A percentile compares a stretch with the other conserved stretches of the same genome.
Evolutionary conservation across 2,113 vertebrate genomes (phyloP).

Genomic region (Reinhardtius hippoglossoides): DNA sequence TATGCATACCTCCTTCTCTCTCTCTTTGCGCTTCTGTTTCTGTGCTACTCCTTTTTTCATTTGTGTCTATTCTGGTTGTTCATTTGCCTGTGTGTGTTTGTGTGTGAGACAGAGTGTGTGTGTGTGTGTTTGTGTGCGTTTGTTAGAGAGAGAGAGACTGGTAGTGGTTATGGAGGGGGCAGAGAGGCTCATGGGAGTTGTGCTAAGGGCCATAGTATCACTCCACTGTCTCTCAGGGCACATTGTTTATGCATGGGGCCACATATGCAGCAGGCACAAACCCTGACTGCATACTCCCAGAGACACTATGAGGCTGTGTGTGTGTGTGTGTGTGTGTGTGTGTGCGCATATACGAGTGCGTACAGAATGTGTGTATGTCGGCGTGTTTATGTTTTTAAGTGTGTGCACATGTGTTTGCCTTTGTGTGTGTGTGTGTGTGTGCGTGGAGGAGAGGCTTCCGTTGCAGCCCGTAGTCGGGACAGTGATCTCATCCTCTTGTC

Average conservation of each 20-base stretch:
- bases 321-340: conserved; percentile 34
- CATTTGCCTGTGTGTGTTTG: conserved; percentile 24
- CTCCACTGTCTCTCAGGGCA: conserved; percentile 78
- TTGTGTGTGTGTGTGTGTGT: conserved; percentile 19
- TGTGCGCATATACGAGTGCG: conserved; percentile 33
- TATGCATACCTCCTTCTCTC: conserved; percentile 39
- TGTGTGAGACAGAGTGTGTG: background rate
- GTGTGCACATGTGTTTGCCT: conserved; percentile 15
- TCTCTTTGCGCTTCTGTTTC: conserved; percentile 33
- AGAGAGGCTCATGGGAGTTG: conserved; percentile 79
- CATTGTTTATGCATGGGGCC: conserved; percentile 82
- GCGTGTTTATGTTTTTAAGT: conserved; percentile 46
- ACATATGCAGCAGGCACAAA: conserved; percentile 74
- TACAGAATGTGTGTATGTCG: background rate
- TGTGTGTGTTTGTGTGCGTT: conserved; percentile 3
- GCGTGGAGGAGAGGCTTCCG: conserved; percentile 25
- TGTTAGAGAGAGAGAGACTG: conserved; percentile 9
- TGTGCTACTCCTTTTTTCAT: conserved; percentile 44
- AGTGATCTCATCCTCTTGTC: conserved; percentile 68
- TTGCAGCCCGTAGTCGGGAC: conserved; percentile 52
- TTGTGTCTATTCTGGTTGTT: conserved; percentile 46
- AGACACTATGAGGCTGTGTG: conserved; percentile 55
- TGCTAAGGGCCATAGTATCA: conserved; percentile 80
- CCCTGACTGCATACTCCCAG: conserved; percentile 66
- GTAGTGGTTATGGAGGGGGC: conserved; percentile 66